Evolutionary conservation across 2,113 vertebrate genomes (phyloP), one percentile per base, ranked within the genome.

Genomic region (Oreotrochilus melanogaster): DNA sequence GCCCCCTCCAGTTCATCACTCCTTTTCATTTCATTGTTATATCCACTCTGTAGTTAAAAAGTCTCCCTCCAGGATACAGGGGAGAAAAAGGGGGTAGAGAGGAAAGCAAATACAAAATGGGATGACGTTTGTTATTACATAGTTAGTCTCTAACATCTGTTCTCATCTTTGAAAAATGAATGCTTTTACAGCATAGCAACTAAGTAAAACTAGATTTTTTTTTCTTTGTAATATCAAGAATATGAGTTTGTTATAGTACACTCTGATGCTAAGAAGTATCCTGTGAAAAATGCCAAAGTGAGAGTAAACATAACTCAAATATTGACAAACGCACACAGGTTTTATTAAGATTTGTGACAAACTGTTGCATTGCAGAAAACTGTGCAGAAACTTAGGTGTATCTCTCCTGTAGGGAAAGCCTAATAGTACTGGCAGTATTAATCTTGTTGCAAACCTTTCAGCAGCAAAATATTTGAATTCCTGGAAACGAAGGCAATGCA

Each of bases 21-120:
- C 71, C 92, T 96, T 97, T 97, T 94, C 90, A 94, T 83, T 95
- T 89, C 69, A 86, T 96, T 97, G 93, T 89, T 85, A 51, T 43
- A 51, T 54, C 60, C 57, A 24, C 0, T 18, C 93, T 78, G 69
- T 51, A 80, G 90, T 78, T 95, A 92, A 91, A 96, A 86, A 13
- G 0, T 62, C 89, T 94, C 93, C 51, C 89, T 95, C 75, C 78
- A 80, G 64, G 78, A 92, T 39, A 30, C 65, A 87, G 57, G 47
- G 75, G 58, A 92, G 67, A n/a, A 30, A 16, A 79, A 72, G 33
- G 58, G 66, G 24, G n/a, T 92, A 50, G 64, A 92, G 43, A 88
- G 33, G 37, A 72, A 27, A 58, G 25, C 27, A 92, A 79, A 48
- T 13, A 91, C 53, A 76, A 94, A 96, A 74, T 48, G 28, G 31